Percentiles rank a stretch among this genome's conserved stretches.
Evolutionary conservation across 2,113 vertebrate genomes (phyloP).

Genomic region (Microtus pennsylvanicus): DNA sequence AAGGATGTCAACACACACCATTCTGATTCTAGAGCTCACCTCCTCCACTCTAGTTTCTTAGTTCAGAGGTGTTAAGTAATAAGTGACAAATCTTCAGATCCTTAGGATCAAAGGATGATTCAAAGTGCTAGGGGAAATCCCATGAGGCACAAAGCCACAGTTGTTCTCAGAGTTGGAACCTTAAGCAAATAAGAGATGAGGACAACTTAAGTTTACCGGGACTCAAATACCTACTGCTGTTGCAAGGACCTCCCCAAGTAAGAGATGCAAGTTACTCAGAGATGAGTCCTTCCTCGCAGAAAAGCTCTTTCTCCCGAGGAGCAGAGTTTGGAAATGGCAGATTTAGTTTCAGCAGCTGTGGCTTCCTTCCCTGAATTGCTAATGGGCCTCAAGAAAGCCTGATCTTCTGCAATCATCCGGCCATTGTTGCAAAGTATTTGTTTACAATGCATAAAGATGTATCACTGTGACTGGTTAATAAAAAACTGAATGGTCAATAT

Average conservation of each 20-base stretch:
- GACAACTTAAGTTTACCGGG: not conserved
- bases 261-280: not conserved
- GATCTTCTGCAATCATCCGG: not conserved
- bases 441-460: not conserved
- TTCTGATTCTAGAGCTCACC: not conserved
- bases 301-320: not conserved
- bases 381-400: not conserved
- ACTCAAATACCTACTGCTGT: not conserved
- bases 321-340: not conserved
- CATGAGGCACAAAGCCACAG: not conserved
- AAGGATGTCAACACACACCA: not conserved
- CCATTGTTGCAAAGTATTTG: not conserved
- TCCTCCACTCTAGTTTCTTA: not conserved
- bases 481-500: not conserved
- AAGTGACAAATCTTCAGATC: not conserved
- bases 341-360: not conserved
- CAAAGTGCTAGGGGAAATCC: slow-evolving; percentile 4
- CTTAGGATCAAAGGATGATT: not conserved
- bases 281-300: not conserved
- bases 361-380: not conserved
- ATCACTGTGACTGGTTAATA: not conserved
- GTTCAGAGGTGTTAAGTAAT: not conserved
- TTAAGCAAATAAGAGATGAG: not conserved
- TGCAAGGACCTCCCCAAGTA: not conserved
- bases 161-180: not conserved